Evolutionary conservation across 2,888 invertebrate genomes (phyloP).

Genomic region (Trissolcus japonicus): DNA sequence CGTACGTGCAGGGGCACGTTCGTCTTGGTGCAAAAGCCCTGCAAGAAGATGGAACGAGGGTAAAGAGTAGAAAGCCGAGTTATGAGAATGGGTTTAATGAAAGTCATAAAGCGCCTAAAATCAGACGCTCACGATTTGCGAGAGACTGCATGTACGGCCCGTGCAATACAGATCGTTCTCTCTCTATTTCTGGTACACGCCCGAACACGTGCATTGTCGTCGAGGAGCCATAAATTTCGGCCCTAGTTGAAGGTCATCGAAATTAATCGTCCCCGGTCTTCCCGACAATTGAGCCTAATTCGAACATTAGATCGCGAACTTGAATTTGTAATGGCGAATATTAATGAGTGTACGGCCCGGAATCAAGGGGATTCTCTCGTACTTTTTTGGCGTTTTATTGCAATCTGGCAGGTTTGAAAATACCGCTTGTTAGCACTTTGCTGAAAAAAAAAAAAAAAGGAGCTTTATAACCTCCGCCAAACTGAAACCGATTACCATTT

Average conservation of each 20-base stretch:
- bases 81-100: constrained; percentile 65
- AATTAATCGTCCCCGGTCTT: constrained; percentile 43
- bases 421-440: background rate
- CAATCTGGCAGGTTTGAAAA: no score
- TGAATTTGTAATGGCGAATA: constrained; percentile 49
- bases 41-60: constrained; percentile 48
- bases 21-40: constrained; percentile 40
- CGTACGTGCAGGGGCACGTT: constrained; percentile 18
- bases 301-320: constrained; percentile 39
- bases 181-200: constrained; percentile 20
- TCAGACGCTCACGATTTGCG: constrained; percentile 41
- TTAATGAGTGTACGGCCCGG: constrained; percentile 34
- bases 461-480: background rate
- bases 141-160: constrained; percentile 11
- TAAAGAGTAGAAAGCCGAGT: constrained; percentile 30
- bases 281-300: constrained; percentile 51
- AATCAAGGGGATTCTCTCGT: constrained; percentile 17
- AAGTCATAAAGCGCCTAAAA: constrained; percentile 66
- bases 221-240: constrained; percentile 46
- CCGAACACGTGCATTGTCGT: constrained; percentile 15
- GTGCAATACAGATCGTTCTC: constrained; percentile 49
- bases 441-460: background rate
- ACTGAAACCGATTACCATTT: no score
- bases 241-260: constrained; percentile 52
- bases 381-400: constrained; percentile 9